Base-by-base conservation (phyloP, 2,113 vertebrate genomes). In the Lagenorhynchus albirostris region DNA sequence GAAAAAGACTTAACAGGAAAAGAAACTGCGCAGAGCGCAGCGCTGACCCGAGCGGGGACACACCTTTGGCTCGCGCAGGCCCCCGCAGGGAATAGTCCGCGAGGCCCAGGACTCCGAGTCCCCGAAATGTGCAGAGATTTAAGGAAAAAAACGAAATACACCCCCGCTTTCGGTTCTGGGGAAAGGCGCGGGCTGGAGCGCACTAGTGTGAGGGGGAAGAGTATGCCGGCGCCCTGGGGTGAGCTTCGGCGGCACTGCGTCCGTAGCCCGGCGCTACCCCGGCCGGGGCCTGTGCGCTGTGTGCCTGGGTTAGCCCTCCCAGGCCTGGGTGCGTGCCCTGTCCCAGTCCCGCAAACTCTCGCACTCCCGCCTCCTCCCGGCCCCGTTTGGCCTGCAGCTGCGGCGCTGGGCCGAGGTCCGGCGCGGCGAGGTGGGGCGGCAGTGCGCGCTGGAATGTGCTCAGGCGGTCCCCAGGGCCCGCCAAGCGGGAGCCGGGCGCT, bases 381-480 rank as follows among this genome's bases (percentile, higher is more conserved):
- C 53, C 50, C 50, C 1, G 60, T 84, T 70, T 62, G 21, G 6
- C 47, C 9, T 14, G 76, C 96, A 21, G 91, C 77, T 9, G 33
- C 73, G 2, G 84, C 33, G 10, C 84, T 9, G 3, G 60, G 25
- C 58, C 38, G 9, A 85, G 88, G 86, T 79, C 85, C 33, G 14
- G 81, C 44, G 21, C 23, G 47, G 93, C 33, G 8, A 81, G 58
- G 77, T 79, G 89, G 91, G 85, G 79, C 86, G 44, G 89, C 86
- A 7, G 71, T 11, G 86, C 82, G 91, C 96, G n/a, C 80, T 80
- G 98, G 97, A 98, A 98, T 97, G 97, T 87, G 62, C 77, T 88
- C 7, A 44, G 73, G 71, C 58, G 23, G 97, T 98, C 98, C 98
- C 98, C 89, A 76, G 94, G 97, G 97, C 92, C 95, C 92, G 53